Evolutionary conservation across 2,113 vertebrate species (phyloP), one percentile per base, ranked within the genome.

Genomic region (Pollimyrus isidori): DNA sequence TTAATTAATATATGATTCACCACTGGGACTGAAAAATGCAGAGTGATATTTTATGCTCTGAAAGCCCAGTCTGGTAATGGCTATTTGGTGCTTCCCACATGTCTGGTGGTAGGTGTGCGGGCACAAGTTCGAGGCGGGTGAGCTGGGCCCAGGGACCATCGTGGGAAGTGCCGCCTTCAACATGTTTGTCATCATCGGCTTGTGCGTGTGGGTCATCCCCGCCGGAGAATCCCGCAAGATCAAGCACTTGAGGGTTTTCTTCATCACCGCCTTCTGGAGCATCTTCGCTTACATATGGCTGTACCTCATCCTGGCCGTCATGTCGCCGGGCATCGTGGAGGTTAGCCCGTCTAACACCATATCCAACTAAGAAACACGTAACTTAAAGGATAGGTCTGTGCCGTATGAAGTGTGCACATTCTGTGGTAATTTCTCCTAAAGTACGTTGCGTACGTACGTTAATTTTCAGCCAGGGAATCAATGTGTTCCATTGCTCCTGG

Each of bases 241-340:
- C 95, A 99, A 98, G n/a, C 98, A 99, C 93, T 93, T 98, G 45
- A 30, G 98, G 0, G 98, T 99, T 83, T 99, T 99, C 94, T 99
- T 99, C 42, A 98, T 99, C 94, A 99, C 98, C 0, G 97, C 98
- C 50, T 97, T 98, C 0, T 99, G 98, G 98, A 99, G 98, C 92
- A 98, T 99, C 95, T 99, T 99, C 13, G 98, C 98, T 89, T 99
- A 99, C 90, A 96, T 99, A 87, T 99, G 98, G 98, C 96, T 99
- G 69, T 99, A 97, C 94, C 96, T 99, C 62, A 99, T 99, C 95
- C 94, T 99, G 21, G 96, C 98, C 0, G 95, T 99, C 90, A 97
- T 98, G 86, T 96, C 98, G 0, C 98, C 98, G 0, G 97, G 97
- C 0, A 93, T 97, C 11, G 98, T 99, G 88, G 95, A 98, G 95